Evolutionary conservation across 1,140 invertebrate genomes (phyloP).

Genomic region (Procambarus virginalis): DNA sequence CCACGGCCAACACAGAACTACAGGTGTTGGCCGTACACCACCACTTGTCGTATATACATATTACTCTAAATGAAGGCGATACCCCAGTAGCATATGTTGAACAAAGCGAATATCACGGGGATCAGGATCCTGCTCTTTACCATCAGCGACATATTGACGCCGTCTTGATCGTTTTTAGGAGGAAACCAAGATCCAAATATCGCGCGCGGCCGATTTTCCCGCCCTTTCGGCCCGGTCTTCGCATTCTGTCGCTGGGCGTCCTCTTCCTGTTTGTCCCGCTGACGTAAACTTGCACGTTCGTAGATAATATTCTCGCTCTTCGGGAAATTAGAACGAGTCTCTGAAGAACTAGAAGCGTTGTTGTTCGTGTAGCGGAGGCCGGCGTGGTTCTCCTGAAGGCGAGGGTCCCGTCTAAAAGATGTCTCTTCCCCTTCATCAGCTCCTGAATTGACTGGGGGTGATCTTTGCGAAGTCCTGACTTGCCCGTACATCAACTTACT

Average conservation of each 20-base stretch:
- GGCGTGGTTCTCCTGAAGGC: background rate
- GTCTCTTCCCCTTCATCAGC: background rate
- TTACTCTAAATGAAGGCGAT: background rate
- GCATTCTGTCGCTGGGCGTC: no score
- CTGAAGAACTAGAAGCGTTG: background rate
- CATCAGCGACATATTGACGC: background rate
- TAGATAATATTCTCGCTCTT: background rate
- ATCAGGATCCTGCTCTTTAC: background rate
- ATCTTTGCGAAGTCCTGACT: background rate
- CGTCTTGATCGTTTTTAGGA: background rate
- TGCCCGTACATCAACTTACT: background rate
- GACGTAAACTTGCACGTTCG: background rate
- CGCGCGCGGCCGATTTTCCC: background rate
- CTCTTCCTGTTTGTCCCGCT: background rate
- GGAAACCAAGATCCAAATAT: background rate
- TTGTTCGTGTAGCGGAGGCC: background rate
- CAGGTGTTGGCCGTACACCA: no score
- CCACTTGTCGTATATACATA: no score
- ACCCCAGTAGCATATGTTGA: background rate
- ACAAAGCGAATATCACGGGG: background rate
- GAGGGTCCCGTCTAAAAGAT: background rate
- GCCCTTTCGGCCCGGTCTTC: background rate
- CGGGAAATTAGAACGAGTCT: background rate
- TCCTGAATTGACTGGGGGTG: background rate
- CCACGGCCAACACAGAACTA: no score